Percentiles rank a stretch among this genome's conserved stretches.
phyloP scores from a whole-genome alignment of 1,140 invertebrate genomes.

The Araneus ventricosus region DNA sequence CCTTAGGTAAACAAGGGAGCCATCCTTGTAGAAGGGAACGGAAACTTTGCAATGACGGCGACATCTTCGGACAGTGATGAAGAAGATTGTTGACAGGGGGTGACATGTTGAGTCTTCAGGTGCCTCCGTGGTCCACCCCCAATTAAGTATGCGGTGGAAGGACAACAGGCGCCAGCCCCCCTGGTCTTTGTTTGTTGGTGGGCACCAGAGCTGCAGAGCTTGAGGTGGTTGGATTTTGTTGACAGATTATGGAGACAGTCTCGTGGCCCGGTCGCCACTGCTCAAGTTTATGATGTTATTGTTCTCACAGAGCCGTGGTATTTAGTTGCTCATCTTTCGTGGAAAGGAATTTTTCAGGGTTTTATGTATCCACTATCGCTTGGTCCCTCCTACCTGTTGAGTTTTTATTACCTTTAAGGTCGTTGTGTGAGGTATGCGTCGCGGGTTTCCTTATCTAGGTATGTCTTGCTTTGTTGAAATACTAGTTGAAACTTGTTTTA shows the following conservation, averaged over 20 bases:
- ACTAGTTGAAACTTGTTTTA: not conserved
- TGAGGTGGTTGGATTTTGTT: not conserved
- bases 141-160: conserved; percentile 49
- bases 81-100: conserved; percentile 52
- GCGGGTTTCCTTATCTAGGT: not conserved
- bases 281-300: conserved; percentile 71
- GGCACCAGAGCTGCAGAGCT: conserved; percentile 17
- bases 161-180: conserved; percentile 35
- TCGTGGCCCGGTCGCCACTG: not conserved
- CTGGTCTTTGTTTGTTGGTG: conserved; percentile 65
- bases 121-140: conserved; percentile 28
- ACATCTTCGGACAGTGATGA: conserved; percentile 68
- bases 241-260: conserved; percentile 33
- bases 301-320: conserved; percentile 49
- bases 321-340: conserved; percentile 36
- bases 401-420: conserved; percentile 53
- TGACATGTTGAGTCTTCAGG: conserved; percentile 44
- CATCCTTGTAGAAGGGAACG: not conserved
- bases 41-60: conserved; percentile 51
- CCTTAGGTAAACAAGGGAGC: not conserved
- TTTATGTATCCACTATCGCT: not conserved
- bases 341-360: not conserved
- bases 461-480: not conserved
- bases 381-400: conserved; percentile 39
- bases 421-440: conserved; percentile 21